Conservation (phyloP, 1,140 invertebrate genomes). For the Antheraea pernyi region DNA sequence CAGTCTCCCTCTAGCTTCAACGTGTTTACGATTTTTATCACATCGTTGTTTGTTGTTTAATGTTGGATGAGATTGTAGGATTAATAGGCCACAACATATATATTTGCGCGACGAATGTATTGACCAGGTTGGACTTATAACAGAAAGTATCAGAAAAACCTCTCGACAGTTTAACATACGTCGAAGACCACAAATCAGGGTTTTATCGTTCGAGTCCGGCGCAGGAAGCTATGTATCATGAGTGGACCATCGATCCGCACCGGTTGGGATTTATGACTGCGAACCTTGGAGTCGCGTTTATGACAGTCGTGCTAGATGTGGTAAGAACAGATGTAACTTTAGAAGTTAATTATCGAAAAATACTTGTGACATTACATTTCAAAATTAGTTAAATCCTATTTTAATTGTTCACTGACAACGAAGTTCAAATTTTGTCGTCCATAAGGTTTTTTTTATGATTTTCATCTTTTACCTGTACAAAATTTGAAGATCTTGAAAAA, state of each 20-base stretch:
- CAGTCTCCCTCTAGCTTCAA: too few species aligned
- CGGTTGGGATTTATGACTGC: conserved; percentile 36
- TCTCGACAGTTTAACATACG: conserved; percentile 8
- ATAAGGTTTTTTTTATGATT: too few species aligned
- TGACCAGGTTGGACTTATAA: not conserved
- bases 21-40: too few species aligned
- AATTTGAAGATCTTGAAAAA: too few species aligned
- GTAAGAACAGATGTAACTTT: not conserved
- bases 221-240: conserved; percentile 44
- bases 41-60: too few species aligned
- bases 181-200: conserved; percentile 36
- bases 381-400: too few species aligned
- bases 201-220: conserved; percentile 35
- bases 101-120: conserved; percentile 2
- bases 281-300: conserved; percentile 2
- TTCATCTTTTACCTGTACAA: too few species aligned
- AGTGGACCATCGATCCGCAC: conserved; percentile 34
- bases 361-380: too few species aligned
- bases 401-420: too few species aligned
- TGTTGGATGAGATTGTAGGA: too few species aligned
- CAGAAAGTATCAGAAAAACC: conserved; percentile 6
- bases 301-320: conserved; percentile 1
- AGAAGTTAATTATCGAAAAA: not conserved
- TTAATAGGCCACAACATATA: not conserved
- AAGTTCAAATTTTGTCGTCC: too few species aligned